Base-by-base conservation (phyloP, 2,113 vertebrate species). In the Cheilinus undulatus region DNA sequence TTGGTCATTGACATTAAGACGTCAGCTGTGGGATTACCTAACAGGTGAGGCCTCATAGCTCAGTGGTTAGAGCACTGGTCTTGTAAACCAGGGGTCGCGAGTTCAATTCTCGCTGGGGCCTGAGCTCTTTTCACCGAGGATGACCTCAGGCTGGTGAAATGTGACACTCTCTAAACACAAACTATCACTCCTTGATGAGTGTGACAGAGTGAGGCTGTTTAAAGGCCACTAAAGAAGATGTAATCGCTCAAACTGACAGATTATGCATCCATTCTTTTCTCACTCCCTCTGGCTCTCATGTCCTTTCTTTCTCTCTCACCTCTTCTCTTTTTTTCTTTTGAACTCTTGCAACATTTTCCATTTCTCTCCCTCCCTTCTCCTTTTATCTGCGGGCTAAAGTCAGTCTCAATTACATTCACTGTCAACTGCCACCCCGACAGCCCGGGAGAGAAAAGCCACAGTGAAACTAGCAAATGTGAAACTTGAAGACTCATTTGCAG, bases 11-110 rank as follows among this genome's bases (percentile, higher is more conserved):
- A 1, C 5, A 14, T 45, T 7, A 19, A 42, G 43, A 12, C 0
- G 0, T 0, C 40, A 15, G 15, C 6, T 17, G 19, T 17, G 17
- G 14, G 14, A 19, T 6, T 19, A 1, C 5, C 1, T 5, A 42
- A 0, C 0, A 72, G 36, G 34, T 58, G 4, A 63, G 86, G 89
- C 85, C 72, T 65, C 57, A 88, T 88, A 91, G 84, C 84, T 91
- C 87, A 89, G 89, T 86, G 85, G 89, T 89, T 78, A 91, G 85
- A 89, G 89, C 89, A 86, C 89, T 91, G 85, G 85, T 89, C 80
- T 89, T 89, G 88, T 87, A n/a, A n/a, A n/a, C n/a, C 90, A 91
- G 90, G 86, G 90, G 90, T 91, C 69, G 78, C 0, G 85, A 90
- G 90, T 91, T 91, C 90, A 83, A 90, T 86, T 86, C 90, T 90